Base-by-base conservation (phyloP, 2,888 invertebrate species). In the Tetragonula carbonaria region DNA sequence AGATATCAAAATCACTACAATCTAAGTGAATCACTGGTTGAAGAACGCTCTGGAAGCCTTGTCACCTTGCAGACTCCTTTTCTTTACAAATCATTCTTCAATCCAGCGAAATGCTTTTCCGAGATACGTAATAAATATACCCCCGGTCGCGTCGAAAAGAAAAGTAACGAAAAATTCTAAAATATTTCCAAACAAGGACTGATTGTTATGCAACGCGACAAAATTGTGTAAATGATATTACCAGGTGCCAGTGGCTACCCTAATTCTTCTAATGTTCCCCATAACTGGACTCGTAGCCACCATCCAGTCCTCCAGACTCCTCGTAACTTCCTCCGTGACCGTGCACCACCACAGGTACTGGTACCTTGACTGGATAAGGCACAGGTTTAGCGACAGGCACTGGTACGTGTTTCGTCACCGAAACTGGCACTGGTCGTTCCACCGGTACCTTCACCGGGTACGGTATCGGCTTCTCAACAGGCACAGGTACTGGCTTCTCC, bases 351-450 rank as follows among this genome's bases (percentile, higher is more conserved):
- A 96, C 95, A 45, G 96, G 96, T 55, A 97, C 96, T 4, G 96
- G 96, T 76, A 97, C 96, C 94, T 97, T 97, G 51, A 97, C 96
- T 68, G 95, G 95, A 91, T 97, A 96, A 55, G 97, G 97, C 75
- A 97, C 96, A 63, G 96, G 96, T 63, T 95, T 95, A 53, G 93
- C 92, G 0, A 95, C 93, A 0, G 81, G 86, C 53, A 91, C 91
- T 0, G 93, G 92, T 38, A 94, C 94, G 13, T 93, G 95, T 79
- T 94, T 94, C 55, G 90, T 86, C 2, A 95, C 93, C 57, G 93
- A 91, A 0, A 95, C 93, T 0, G 93, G 90, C 2, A 93, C 91
- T 0, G 93, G 92, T 82, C 92, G 84, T 93, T 97, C 96, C 1
- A 96, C 95, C n/a, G 95, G 95, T 57, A 95, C 95, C 91, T 95